Evolutionary conservation across 2,888 invertebrate genomes (phyloP), one percentile per base, ranked within the genome.

Genomic region (Lycaena phlaeas): DNA sequence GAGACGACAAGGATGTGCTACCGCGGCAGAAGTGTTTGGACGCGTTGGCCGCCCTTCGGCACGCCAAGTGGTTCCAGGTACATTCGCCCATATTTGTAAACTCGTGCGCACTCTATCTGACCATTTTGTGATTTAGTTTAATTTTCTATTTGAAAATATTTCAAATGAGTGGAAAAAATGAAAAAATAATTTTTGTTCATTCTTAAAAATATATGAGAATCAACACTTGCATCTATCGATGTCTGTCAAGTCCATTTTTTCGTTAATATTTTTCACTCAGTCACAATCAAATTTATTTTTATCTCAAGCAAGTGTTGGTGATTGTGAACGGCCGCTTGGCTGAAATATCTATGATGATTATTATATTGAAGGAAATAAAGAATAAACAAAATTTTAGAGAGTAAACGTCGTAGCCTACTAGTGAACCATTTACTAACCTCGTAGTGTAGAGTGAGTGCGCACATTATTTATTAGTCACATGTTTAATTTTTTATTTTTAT

Each of bases 31-130:
- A 97, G 89, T 98, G 98, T 92, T 94, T 99, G 89, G 94, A 97
- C 91, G 98, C 98, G 89, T 93, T 99, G 89, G 98, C 98, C 88
- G 96, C 96, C 87, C 93, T 99, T 87, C 95, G 99, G 89, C 98
- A 97, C 92, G 96, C 98, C 89, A 99, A 99, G 91, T 99, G 98
- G 98, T 99, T 98, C 93, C 98, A 98, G 96, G 97, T 97, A 82
- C 81, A 69, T 69, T 85, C 69, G 87, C 86, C 85, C 66, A 77
- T 76, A 64, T 69, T 64, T 68, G 62, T 56, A 59, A 53, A 63
- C 64, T 61, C 64, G 72, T 71, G 76, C 73, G 78, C 78, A 70
- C 72, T 74, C 71, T 31, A 31, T 40, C 40, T 40, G 25, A 12
- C 15, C 22, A 28, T 29, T 18, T 27, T 31, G 14, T 30, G 14